phyloP scores from a whole-genome alignment of 2,113 vertebrate species.

The Antigone vipio region DNA sequence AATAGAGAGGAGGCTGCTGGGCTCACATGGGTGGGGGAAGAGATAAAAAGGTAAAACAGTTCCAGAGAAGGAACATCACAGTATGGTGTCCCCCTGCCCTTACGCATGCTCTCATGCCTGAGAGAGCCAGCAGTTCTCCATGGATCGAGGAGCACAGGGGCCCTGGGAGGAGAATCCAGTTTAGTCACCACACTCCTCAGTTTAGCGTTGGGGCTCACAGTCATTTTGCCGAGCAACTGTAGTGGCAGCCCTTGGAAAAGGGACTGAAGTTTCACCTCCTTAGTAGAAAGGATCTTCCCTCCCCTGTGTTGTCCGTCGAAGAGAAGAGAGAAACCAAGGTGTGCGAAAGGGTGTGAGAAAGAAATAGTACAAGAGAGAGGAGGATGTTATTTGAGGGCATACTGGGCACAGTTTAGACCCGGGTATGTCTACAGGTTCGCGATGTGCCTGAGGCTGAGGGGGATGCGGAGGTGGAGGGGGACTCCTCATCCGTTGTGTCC shows the following conservation, averaged over 20 bases:
- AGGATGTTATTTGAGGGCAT: not conserved
- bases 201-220: not conserved
- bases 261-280: not conserved
- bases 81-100: not conserved
- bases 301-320: not conserved
- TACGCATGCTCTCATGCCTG: not conserved
- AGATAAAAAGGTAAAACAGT: constrained; percentile 59
- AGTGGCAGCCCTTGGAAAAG: constrained; percentile 12
- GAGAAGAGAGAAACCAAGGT: not conserved
- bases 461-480: constrained; percentile 71
- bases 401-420: constrained; percentile 73
- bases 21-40: not conserved
- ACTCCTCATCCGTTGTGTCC: constrained; percentile 83
- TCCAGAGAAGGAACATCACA: constrained; percentile 53
- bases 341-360: not conserved
- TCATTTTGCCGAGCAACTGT: not conserved
- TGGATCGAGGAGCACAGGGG: not conserved
- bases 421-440: constrained; percentile 86
- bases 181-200: not conserved
- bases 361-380: not conserved
- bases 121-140: not conserved
- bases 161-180: not conserved
- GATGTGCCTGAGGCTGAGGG: constrained; percentile 75
- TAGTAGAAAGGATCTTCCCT: not conserved
- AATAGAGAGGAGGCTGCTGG: not conserved